Conservation (phyloP, 2,888 invertebrate species). For the Andrena camellia region DNA sequence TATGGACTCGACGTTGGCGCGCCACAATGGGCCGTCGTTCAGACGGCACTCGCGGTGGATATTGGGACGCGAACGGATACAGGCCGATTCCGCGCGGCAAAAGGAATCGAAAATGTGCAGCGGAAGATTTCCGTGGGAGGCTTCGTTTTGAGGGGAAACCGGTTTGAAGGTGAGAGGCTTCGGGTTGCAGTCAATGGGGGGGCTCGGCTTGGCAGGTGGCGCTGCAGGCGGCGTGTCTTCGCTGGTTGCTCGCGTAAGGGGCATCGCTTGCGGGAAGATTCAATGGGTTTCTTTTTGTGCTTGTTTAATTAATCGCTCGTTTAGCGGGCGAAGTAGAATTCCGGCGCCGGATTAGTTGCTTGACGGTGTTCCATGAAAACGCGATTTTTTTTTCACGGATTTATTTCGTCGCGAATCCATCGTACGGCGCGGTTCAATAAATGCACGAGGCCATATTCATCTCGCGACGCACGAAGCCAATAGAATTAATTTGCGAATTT, state of each 20-base stretch:
- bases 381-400: constrained; percentile 20
- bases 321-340: too few relatives aligned
- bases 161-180: background rate
- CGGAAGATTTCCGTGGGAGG: background rate
- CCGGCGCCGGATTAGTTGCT: too few relatives aligned
- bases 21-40: background rate
- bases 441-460: constrained; percentile 60
- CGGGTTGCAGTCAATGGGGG: background rate
- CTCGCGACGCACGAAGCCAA: constrained; percentile 44
- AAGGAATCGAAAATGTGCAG: background rate
- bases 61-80: background rate
- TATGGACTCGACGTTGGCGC: background rate
- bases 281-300: too few relatives aligned
- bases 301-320: too few relatives aligned
- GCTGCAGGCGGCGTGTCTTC: too few relatives aligned
- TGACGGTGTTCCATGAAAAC: background rate
- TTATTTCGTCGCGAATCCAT: constrained; percentile 10
- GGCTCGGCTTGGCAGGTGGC: background rate
- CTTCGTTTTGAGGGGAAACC: background rate
- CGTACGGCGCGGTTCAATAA: constrained; percentile 48
- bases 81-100: background rate
- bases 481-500: constrained; percentile 61
- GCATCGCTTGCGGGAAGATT: too few relatives aligned
- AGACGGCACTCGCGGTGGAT: background rate
- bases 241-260: too few relatives aligned